Evolutionary conservation across 2,888 invertebrate genomes (phyloP), one percentile per base, ranked within the genome.

Genomic region (Drosophila pseudotalamancana): DNA sequence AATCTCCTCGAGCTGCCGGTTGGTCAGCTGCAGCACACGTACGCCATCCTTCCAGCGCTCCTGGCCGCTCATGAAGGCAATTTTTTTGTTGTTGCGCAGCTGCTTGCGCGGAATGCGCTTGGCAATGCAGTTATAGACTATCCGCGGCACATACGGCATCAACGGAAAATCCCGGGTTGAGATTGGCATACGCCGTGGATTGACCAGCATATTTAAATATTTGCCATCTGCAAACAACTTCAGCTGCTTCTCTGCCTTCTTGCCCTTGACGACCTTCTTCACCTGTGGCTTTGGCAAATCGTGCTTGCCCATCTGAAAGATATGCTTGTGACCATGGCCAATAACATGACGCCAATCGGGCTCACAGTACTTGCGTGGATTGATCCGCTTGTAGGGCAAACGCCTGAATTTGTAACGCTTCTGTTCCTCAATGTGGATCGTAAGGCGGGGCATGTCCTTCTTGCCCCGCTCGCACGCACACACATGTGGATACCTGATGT

Each of bases 41-140:
- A 78, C 71, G 0, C 59, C 55, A 32, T 88, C 89, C 31, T 73
- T 81, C 72, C 87, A 90, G 3, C 90, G 89, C 32, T 90, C 89
- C 60, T 80, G 80, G 5, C 89, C 89, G 23, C 90, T 90, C 23
- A 77, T 71, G 16, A 90, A 90, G 1, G 89, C 90, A 11, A 90
- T 80, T 49, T 90, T 90, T 37, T 90, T 90, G 51, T 90, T 90
- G 37, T 61, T 85, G 1, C 84, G 75, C 59, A 90, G 29, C 48
- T 89, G 89, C 4, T 89, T 86, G 1, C 90, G 86, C 0, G 54
- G 43, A 3, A 82, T 19, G 0, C 78, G 73, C 55, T 84, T 90
- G 1, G 77, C 61, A n/a, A 88, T 66, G 25, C 89, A 90, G 32
- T 90, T 89, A 50, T 79, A 90, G 4, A 63, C 37, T 21, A 78